Evolutionary conservation across 2,888 invertebrate genomes (phyloP).

Genomic region (Ochropleura plecta): DNA sequence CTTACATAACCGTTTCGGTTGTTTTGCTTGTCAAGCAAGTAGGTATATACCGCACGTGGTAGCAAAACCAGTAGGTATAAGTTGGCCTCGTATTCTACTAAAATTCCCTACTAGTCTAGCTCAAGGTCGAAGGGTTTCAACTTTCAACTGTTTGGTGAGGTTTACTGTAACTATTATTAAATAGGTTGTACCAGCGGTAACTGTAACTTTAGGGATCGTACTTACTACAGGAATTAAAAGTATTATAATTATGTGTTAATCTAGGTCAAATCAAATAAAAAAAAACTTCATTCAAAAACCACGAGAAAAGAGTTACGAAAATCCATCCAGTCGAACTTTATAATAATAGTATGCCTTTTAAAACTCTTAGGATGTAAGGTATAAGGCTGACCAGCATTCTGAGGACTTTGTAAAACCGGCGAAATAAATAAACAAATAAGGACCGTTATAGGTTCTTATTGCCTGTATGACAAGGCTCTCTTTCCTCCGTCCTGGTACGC

Average conservation of each 20-base stretch:
- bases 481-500: not conserved
- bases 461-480: not conserved
- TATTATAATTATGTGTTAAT: not conserved
- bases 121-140: not conserved
- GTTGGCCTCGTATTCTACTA: not conserved
- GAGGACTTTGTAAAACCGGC: not conserved
- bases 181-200: not conserved
- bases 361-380: not conserved
- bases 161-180: not conserved
- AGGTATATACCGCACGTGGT: not conserved
- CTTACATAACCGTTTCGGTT: constrained; percentile 15
- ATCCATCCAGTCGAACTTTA: not conserved
- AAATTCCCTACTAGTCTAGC: not conserved
- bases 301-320: not conserved
- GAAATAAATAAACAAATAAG: not conserved
- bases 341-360: not conserved
- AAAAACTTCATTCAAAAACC: too few relatives aligned
- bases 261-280: not conserved
- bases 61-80: not conserved
- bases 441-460: not conserved
- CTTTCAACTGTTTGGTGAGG: not conserved
- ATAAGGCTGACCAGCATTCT: not conserved
- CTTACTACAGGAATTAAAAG: not conserved
- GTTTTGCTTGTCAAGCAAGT: not conserved
- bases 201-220: not conserved